Conservation (phyloP, 2,888 invertebrate genomes). For the Zaprionus lineosus region DNA sequence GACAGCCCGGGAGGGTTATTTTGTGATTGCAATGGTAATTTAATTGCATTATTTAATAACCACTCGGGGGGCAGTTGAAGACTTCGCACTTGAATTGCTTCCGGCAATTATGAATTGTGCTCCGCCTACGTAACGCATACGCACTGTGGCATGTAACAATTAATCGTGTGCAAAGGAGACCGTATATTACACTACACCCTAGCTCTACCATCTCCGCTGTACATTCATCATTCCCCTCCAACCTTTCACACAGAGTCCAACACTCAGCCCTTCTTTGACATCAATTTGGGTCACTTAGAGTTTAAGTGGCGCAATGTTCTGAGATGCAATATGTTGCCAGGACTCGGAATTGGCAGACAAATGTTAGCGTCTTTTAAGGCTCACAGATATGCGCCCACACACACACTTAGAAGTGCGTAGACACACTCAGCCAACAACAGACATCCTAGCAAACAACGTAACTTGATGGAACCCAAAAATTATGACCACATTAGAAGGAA, state of each 20-base stretch:
- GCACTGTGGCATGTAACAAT: slow-evolving; percentile 56
- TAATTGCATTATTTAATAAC: slow-evolving; percentile 69
- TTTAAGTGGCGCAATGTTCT: slow-evolving; percentile 30
- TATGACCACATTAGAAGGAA: slow-evolving; percentile 38
- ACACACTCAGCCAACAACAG: too few relatives aligned
- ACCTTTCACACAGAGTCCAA: too few relatives aligned
- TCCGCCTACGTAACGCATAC: slow-evolving; percentile 50
- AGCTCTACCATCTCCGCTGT: neutral
- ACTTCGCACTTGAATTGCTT: slow-evolving; percentile 37
- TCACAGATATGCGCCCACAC: slow-evolving; percentile 36
- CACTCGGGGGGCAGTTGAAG: slow-evolving; percentile 35
- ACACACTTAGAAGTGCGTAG: too few relatives aligned
- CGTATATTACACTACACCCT: too few relatives aligned
- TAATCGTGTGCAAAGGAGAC: slow-evolving; percentile 18
- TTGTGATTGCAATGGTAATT: slow-evolving; percentile 45
- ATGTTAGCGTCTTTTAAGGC: slow-evolving; percentile 27
- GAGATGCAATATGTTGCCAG: slow-evolving; percentile 50
- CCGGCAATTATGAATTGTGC: slow-evolving; percentile 51
- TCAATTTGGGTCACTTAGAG: slow-evolving; percentile 69
- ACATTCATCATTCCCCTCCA: neutral
- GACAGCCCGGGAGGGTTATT: too few relatives aligned
- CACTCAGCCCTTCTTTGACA: too few relatives aligned
- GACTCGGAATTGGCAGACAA: slow-evolving; percentile 62
- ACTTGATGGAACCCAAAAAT: slow-evolving; percentile 20
- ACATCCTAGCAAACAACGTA: too few relatives aligned